Percentiles rank a stretch among this genome's conserved stretches.
Evolutionary conservation across 2,888 invertebrate genomes (phyloP).

Genomic region (Boloria euphrosyne): DNA sequence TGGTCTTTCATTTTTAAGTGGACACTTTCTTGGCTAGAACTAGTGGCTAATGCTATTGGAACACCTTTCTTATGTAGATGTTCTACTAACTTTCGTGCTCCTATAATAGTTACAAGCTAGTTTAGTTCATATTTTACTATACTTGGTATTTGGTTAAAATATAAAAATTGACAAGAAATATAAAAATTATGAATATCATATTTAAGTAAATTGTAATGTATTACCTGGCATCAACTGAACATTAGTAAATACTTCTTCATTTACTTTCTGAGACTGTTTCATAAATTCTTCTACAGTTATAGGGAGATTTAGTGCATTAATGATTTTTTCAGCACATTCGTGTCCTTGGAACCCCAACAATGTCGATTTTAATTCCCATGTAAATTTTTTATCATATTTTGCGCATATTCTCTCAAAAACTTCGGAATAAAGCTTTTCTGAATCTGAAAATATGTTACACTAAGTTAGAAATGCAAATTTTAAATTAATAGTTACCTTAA

Average conservation of each 20-base stretch:
- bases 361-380: slow-evolving; percentile 89
- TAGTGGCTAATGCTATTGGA: slow-evolving; percentile 94
- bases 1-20: slow-evolving; percentile 86
- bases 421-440: slow-evolving; percentile 88
- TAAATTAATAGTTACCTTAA: not conserved
- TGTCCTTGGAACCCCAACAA: slow-evolving; percentile 86
- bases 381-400: slow-evolving; percentile 87
- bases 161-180: too few relatives aligned
- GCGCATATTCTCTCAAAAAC: slow-evolving; percentile 85
- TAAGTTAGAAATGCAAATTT: not conserved
- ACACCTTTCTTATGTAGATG: slow-evolving; percentile 88
- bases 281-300: slow-evolving; percentile 85
- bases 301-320: slow-evolving; percentile 83
- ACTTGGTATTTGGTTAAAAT: too few relatives aligned
- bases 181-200: too few relatives aligned
- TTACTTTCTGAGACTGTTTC: slow-evolving; percentile 75
- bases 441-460: slow-evolving; percentile 82
- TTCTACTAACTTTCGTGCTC: slow-evolving; percentile 88
- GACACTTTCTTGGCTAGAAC: slow-evolving; percentile 88
- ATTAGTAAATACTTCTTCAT: slow-evolving; percentile 82
- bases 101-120: slow-evolving; percentile 61
- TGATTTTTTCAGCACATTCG: slow-evolving; percentile 84
- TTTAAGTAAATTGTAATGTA: too few relatives aligned
- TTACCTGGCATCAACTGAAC: slow-evolving; percentile 88
- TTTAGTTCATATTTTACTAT: too few relatives aligned